A percentile compares a stretch with the other conserved stretches of the same genome.
Conservation (phyloP, 2,888 invertebrate species). For the Melangyna quadrimaculata region DNA sequence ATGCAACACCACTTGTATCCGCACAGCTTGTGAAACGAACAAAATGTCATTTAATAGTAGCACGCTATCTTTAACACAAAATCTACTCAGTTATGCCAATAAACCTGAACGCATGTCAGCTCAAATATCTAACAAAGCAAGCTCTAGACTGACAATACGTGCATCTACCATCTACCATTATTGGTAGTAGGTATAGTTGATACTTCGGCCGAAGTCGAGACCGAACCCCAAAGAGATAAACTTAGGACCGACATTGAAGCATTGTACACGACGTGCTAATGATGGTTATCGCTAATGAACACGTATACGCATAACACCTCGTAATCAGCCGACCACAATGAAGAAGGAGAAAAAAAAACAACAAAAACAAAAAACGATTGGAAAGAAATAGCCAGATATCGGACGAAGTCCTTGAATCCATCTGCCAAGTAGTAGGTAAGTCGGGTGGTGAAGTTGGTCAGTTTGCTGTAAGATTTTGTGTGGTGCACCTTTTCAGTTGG, state of each 20-base stretch:
- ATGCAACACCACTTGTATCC: background rate
- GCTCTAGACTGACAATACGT: conserved; percentile 43
- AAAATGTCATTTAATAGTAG: conserved; percentile 67
- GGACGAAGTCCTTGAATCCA: conserved; percentile 54
- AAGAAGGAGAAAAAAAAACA: background rate
- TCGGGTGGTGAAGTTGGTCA: conserved; percentile 28
- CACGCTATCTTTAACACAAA: conserved; percentile 46
- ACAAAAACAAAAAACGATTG: background rate
- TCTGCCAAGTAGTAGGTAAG: conserved; percentile 18
- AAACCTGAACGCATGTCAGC: conserved; percentile 72
- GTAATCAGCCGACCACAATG: conserved; percentile 63
- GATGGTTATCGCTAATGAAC: conserved; percentile 72
- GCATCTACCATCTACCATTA: conserved; percentile 38
- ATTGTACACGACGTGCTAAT: conserved; percentile 72
- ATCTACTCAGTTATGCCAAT: conserved; percentile 68
- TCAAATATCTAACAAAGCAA: conserved; percentile 66
- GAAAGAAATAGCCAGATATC: background rate
- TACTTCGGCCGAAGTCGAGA: conserved; percentile 11
- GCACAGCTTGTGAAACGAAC: conserved; percentile 22
- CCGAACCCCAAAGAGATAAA: conserved; percentile 67
- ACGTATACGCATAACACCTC: conserved; percentile 72
- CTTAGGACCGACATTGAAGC: conserved; percentile 68
- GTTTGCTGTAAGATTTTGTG: background rate
- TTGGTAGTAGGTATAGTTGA: background rate
- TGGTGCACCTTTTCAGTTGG: background rate